Evolutionary conservation across 2,113 vertebrate species (phyloP).

Genomic region (Sebastes schlegelii): DNA sequence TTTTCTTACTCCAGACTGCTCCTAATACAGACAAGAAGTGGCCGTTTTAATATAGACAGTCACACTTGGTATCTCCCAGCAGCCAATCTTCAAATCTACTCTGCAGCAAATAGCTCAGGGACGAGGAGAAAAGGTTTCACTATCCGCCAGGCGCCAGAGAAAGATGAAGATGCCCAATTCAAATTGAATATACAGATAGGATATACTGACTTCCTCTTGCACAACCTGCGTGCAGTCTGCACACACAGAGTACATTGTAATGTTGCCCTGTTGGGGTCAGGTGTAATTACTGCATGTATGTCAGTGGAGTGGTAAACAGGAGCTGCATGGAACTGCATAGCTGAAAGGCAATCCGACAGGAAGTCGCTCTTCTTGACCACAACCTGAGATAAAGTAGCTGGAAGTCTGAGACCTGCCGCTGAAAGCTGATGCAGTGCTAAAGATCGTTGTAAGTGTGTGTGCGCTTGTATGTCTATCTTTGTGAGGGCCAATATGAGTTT

Average conservation of each 20-base stretch:
- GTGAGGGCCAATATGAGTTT: background rate
- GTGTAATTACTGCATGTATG: conserved; percentile 54
- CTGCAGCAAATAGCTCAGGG: conserved; percentile 12
- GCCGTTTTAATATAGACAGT: conserved; percentile 32
- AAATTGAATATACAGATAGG: conserved; percentile 17
- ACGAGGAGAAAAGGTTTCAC: conserved; percentile 17
- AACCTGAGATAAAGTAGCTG: conserved; percentile 54
- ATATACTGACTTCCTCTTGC: background rate
- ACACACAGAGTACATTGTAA: conserved; percentile 3
- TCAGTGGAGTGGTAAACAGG: conserved; percentile 38
- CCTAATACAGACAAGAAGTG: conserved; percentile 14
- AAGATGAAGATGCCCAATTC: conserved; percentile 31
- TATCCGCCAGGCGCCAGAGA: background rate
- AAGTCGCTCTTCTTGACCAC: conserved; percentile 47
- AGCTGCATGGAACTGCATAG: conserved; percentile 8
- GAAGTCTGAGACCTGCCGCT: conserved; percentile 54
- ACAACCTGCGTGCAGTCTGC: background rate
- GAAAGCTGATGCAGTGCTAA: conserved; percentile 63
- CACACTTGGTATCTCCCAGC: conserved; percentile 17
- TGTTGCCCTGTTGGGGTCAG: conserved; percentile 10
- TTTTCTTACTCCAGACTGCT: conserved; percentile 18
- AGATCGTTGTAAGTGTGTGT: background rate
- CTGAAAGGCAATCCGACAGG: conserved; percentile 70
- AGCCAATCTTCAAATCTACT: conserved; percentile 20
- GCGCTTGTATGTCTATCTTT: background rate